phyloP scores from a whole-genome alignment of 2,888 invertebrate species.

The Chrysodeixis includens region DNA sequence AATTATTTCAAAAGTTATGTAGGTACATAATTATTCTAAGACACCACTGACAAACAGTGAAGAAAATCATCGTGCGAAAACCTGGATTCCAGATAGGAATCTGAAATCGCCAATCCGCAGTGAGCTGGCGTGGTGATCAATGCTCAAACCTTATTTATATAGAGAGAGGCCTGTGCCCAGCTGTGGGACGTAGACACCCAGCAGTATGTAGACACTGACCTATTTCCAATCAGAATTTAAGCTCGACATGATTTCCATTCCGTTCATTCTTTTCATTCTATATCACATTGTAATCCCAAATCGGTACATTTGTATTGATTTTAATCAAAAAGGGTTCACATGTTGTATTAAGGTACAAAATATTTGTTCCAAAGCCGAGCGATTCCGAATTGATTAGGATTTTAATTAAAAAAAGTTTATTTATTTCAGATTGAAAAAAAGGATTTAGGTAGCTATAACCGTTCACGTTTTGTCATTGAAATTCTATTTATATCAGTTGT shows the following conservation, averaged over 20 bases:
- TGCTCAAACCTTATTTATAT: too few species aligned
- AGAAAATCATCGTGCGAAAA: too few species aligned
- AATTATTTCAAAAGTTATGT: too few species aligned
- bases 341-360: conserved; percentile 1
- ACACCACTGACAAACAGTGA: too few species aligned
- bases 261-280: neutral
- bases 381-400: neutral
- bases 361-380: neutral
- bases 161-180: too few species aligned
- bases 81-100: too few species aligned
- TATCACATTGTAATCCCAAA: neutral
- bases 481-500: neutral
- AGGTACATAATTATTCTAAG: too few species aligned
- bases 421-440: neutral
- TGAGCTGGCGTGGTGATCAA: too few species aligned
- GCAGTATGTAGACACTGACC: too few species aligned
- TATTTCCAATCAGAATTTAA: neutral
- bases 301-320: neutral
- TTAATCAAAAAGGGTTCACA: conserved; percentile 11
- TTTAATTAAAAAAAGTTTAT: neutral
- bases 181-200: too few species aligned
- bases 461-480: neutral
- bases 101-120: too few species aligned
- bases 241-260: neutral
- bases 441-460: neutral